These are phyloP conservation scores for Epistrophe eligans DNA, from an alignment of 2,888 invertebrate genomes.

Conservation along the genomic window DNA sequence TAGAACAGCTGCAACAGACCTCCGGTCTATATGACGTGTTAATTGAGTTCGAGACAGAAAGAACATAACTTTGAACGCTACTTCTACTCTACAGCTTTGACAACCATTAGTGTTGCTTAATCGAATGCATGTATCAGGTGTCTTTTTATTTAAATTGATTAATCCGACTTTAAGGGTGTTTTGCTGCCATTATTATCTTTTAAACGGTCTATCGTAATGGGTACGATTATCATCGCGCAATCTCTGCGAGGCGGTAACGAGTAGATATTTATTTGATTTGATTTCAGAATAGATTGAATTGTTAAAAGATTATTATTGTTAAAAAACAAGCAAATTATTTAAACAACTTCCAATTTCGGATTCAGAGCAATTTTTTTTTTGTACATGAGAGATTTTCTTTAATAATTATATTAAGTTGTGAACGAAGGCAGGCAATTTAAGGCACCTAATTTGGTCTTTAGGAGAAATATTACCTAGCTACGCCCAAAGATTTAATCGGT, in stretches of 20 bases:
- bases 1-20: slow-evolving; percentile 11
- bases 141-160: slow-evolving; percentile 53
- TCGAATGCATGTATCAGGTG: slow-evolving; percentile 51
- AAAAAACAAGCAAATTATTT: slow-evolving; percentile 37
- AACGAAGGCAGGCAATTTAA: slow-evolving; percentile 11
- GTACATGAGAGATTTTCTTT: slow-evolving; percentile 8
- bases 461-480: slow-evolving; percentile 8
- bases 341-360: slow-evolving; percentile 46
- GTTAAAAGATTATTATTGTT: slow-evolving; percentile 46
- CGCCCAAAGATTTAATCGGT: slow-evolving; percentile 36
- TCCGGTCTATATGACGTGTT: slow-evolving; percentile 41
- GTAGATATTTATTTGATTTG: neutral
- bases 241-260: neutral
- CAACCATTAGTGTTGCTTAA: slow-evolving; percentile 56
- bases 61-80: slow-evolving; percentile 42
- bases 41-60: slow-evolving; percentile 60
- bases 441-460: slow-evolving; percentile 51
- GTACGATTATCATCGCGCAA: neutral
- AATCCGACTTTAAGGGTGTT: slow-evolving; percentile 50
- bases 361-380: slow-evolving; percentile 2
- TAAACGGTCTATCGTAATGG: slow-evolving; percentile 2
- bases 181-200: slow-evolving; percentile 37
- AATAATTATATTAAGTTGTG: slow-evolving; percentile 37
- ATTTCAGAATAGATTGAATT: slow-evolving; percentile 26
- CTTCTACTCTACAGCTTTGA: slow-evolving; percentile 10